Conservation (phyloP, 2,888 invertebrate species). For the Globia sparganii region DNA sequence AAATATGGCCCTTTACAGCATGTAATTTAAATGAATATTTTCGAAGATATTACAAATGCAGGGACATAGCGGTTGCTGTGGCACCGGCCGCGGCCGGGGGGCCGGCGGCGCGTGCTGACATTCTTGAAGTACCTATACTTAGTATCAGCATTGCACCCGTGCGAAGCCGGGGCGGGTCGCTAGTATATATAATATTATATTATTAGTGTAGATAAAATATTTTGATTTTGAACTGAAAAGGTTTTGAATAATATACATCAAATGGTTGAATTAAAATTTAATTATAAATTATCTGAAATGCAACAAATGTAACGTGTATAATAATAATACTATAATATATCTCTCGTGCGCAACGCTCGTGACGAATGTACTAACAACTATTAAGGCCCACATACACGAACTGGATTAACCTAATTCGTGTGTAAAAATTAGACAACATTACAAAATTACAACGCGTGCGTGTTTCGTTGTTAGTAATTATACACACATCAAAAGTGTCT, state of each 20-base stretch:
- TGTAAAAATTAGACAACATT: slow-evolving; percentile 61
- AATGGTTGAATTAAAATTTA: slow-evolving; percentile 59
- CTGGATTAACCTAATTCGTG: slow-evolving; percentile 28
- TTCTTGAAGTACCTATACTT: too few relatives aligned
- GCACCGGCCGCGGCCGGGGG: too few relatives aligned
- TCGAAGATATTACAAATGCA: too few relatives aligned
- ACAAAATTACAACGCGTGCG: slow-evolving; percentile 61
- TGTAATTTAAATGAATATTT: too few relatives aligned
- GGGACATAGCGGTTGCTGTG: too few relatives aligned
- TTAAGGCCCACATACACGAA: slow-evolving; percentile 62
- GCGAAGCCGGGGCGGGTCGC: too few relatives aligned
- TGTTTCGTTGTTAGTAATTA: slow-evolving; percentile 56
- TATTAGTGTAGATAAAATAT: too few relatives aligned
- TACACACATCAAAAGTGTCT: too few relatives aligned
- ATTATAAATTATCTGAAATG: slow-evolving; percentile 64
- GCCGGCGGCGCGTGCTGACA: too few relatives aligned
- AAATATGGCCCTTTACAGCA: too few relatives aligned
- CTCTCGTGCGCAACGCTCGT: slow-evolving; percentile 40
- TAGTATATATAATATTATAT: too few relatives aligned
- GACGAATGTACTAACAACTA: slow-evolving; percentile 62
- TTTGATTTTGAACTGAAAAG: not conserved
- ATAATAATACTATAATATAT: slow-evolving; percentile 57
- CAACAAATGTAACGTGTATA: slow-evolving; percentile 66
- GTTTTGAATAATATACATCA: slow-evolving; percentile 19
- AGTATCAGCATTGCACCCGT: too few relatives aligned